Percentiles rank a stretch among this genome's conserved stretches.
These are phyloP conservation scores for Mactra quadrangularis DNA, from an alignment of 1,140 invertebrate species.

Conservation along the genomic window DNA sequence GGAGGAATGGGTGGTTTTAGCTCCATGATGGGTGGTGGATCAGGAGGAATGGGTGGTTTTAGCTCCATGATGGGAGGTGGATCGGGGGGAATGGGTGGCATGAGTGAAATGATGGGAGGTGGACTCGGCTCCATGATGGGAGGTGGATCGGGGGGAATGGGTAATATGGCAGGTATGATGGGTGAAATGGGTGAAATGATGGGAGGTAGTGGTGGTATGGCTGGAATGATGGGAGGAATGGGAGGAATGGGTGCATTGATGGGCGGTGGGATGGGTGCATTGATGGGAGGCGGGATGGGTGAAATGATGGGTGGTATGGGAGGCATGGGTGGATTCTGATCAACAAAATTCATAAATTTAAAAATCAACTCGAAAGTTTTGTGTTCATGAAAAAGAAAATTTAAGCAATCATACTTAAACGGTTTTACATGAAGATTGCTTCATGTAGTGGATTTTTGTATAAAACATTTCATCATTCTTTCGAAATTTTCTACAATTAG, in stretches of 20 bases:
- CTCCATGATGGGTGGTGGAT: too few relatives aligned
- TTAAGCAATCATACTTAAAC: too few relatives aligned
- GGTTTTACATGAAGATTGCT: too few relatives aligned
- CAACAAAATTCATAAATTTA: too few relatives aligned
- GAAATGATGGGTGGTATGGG: background rate
- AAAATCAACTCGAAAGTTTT: too few relatives aligned
- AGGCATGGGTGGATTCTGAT: background rate
- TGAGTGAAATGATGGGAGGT: background rate
- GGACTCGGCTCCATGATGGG: background rate
- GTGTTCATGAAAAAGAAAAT: too few relatives aligned
- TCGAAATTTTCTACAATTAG: too few relatives aligned
- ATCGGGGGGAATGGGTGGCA: background rate
- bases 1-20: too few relatives aligned
- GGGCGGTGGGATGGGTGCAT: background rate
- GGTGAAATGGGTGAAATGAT: background rate
- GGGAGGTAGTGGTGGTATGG: background rate
- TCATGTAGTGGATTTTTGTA: too few relatives aligned
- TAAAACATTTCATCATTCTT: too few relatives aligned
- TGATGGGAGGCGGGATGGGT: background rate
- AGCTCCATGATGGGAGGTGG: background rate
- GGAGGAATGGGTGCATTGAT: background rate
- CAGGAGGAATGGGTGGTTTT: background rate
- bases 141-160: background rate
- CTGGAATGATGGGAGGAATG: background rate
- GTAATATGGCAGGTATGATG: slow-evolving; percentile 1